A percentile compares a stretch with the other conserved stretches of the same genome.
Evolutionary conservation across 2,113 vertebrate species (phyloP).

Genomic region (Telmatochromis brichardi): DNA sequence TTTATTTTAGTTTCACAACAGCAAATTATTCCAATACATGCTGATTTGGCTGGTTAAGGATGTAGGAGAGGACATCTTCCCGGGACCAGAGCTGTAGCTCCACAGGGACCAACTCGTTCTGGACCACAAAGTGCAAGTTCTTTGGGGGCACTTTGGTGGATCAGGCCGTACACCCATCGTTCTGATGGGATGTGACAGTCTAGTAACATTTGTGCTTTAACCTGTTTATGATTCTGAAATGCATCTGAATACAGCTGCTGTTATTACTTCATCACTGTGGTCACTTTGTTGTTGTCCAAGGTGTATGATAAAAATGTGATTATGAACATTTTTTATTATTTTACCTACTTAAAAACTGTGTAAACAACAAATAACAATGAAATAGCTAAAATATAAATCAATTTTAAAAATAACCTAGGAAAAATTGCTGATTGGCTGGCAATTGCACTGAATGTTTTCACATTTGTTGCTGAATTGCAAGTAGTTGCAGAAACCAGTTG

Average conservation of each 20-base stretch:
- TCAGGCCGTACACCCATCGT: not conserved
- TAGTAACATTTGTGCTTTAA: not conserved
- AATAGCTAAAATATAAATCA: not conserved
- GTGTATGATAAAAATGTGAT: not conserved
- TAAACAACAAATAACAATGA: not conserved
- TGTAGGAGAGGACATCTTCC: not conserved
- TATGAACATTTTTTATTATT: not conserved
- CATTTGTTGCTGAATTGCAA: not conserved
- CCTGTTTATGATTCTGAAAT: not conserved
- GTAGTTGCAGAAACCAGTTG: not conserved
- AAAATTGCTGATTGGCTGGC: not conserved
- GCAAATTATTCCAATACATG: not conserved
- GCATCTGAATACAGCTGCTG: not conserved
- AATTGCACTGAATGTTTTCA: not conserved
- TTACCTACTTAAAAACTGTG: not conserved
- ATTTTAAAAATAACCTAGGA: not conserved
- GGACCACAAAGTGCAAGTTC: not conserved
- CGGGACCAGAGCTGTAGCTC: rapidly evolving
- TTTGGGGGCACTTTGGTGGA: not conserved
- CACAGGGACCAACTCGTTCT: not conserved
- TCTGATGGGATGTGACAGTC: not conserved
- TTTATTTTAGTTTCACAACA: not conserved
- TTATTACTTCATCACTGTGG: not conserved
- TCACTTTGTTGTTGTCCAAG: not conserved
- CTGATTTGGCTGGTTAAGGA: not conserved